These are phyloP conservation scores for Tetropium fuscum DNA, from an alignment of 2,888 invertebrate species.

Conservation along the genomic window DNA sequence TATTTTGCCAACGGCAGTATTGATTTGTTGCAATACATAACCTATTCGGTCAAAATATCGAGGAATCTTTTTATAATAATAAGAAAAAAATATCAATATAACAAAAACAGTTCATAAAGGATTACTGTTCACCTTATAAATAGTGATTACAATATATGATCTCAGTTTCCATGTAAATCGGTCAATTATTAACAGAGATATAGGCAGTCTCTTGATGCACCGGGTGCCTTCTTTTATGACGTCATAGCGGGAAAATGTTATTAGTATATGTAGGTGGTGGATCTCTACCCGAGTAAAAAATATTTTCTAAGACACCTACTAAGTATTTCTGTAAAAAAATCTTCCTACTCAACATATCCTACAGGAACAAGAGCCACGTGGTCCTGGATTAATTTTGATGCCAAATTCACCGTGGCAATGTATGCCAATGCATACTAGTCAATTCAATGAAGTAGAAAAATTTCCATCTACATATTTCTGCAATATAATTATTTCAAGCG, in stretches of 20 bases:
- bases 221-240: neutral
- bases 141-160: neutral
- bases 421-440: too few species aligned
- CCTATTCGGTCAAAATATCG: neutral
- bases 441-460: too few species aligned
- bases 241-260: neutral
- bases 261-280: neutral
- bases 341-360: too few species aligned
- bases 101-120: neutral
- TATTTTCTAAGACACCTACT: neutral
- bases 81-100: neutral
- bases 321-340: too few species aligned
- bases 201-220: neutral
- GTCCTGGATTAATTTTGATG: too few species aligned
- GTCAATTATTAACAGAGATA: neutral
- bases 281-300: neutral
- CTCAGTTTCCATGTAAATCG: neutral
- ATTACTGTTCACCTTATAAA: neutral
- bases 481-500: too few species aligned
- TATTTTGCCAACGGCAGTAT: neutral
- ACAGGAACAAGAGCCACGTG: too few species aligned
- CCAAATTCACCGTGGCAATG: too few species aligned
- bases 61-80: neutral
- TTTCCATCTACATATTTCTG: too few species aligned
- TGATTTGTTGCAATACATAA: neutral